These are phyloP conservation scores for Diprion similis DNA, from an alignment of 1,140 invertebrate genomes.

Conservation along the genomic window DNA sequence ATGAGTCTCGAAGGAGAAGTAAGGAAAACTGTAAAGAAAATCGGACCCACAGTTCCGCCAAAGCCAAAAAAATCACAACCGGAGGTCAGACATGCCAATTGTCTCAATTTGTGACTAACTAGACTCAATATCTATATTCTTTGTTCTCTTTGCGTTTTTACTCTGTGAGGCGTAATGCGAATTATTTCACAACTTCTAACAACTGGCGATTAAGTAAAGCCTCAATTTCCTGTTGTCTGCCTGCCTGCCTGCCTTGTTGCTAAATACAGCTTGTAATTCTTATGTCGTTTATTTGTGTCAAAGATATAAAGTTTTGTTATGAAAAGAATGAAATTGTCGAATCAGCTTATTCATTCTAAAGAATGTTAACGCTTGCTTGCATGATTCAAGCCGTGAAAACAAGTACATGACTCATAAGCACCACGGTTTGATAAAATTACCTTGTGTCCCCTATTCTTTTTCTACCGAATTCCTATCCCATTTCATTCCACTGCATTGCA, in stretches of 20 bases:
- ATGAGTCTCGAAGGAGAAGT: conserved; percentile 45
- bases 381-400: not conserved
- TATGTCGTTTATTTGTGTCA: too few relatives aligned
- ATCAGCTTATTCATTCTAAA: not conserved
- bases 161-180: not conserved
- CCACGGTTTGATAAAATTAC: not conserved
- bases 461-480: not conserved
- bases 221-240: not conserved
- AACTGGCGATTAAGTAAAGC: not conserved
- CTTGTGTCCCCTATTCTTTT: not conserved
- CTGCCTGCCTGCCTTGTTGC: not conserved
- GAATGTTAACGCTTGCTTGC: not conserved
- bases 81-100: conserved; percentile 66
- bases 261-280: too few relatives aligned
- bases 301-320: too few relatives aligned
- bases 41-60: conserved; percentile 79
- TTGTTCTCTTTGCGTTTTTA: too few relatives aligned
- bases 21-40: conserved; percentile 63
- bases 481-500: not conserved
- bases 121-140: too few relatives aligned
- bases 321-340: not conserved
- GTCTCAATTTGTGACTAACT: conserved; percentile 10
- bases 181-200: not conserved
- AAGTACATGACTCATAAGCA: not conserved
- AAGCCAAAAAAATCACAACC: conserved; percentile 78